Evolutionary conservation across 2,113 vertebrate genomes (phyloP), one percentile per base, ranked within the genome.

Genomic region (Castor canadensis): DNA sequence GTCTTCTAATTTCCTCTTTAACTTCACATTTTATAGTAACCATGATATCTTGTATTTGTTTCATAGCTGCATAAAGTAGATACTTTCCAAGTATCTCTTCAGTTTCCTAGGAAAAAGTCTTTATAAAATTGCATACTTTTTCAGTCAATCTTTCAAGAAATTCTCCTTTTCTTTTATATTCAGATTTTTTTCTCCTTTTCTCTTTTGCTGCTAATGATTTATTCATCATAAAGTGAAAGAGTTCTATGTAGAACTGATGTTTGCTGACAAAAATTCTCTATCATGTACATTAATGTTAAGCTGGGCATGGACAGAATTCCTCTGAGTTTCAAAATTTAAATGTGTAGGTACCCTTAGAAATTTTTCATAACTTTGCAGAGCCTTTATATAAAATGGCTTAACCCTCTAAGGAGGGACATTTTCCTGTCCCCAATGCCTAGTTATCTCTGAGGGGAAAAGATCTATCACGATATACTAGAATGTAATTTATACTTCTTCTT

Each of bases 1-100:
- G 24, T 86, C 9, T 92, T 91, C 77, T 85, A 58, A 64, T 54
- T 28, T 95, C n/a, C 58, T 87, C 26, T 95, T 84, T 54, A 84
- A 87, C 60, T 13, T 67, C 45, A 16, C 62, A 5, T 81, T 72
- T 86, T 52, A 62, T 11, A 45, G 49, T 69, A 69, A 54, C 6
- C 10, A 62, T 4, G 43, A 28, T 7, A 58, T 83, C 22, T 45
- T 73, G 4, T 47, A 32, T 91, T 86, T 93, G 32, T 93, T 43
- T 79, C 92, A 71, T 5, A 83, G 24, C 35, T 89, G 13, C 82
- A 19, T 54, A 67, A 88, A 72, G 35, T 30, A 91, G 45, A 85
- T 38, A 12, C 15, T 95, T 82, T 87, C 38, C 28, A 79, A 89
- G 64, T 93, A 81, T 83, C 76, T 93, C 52, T 54, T 79, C 38